These are phyloP conservation scores for Drosophila kohkoa DNA, from an alignment of 1,140 invertebrate genomes.

Conservation along the genomic window DNA sequence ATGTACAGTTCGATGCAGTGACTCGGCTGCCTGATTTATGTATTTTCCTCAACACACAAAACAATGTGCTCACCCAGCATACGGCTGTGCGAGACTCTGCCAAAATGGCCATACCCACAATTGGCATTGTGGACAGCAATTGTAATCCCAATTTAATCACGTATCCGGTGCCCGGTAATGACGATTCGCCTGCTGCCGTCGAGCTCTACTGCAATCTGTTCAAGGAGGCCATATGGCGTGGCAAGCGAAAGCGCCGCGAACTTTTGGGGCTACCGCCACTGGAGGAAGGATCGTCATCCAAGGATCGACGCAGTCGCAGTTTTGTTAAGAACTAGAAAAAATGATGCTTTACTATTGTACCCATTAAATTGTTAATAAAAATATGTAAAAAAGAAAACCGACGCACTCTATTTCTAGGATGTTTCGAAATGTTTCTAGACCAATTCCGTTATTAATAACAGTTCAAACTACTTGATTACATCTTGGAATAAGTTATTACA, in stretches of 20 bases:
- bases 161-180: conserved; percentile 99
- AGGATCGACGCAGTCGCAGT: conserved; percentile 32
- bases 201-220: conserved; percentile 96
- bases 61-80: conserved; percentile 90
- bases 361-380: no score
- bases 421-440: no score
- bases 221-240: conserved; percentile 94
- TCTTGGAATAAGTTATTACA: conserved; percentile 34
- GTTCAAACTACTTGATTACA: not conserved
- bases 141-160: conserved; percentile 96
- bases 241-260: conserved; percentile 91
- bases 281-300: conserved; percentile 56
- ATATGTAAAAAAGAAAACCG: not conserved
- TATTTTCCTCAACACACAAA: conserved; percentile 95
- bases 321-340: conserved; percentile 7
- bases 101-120: conserved; percentile 97
- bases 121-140: conserved; percentile 98
- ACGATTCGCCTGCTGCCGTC: conserved; percentile 93
- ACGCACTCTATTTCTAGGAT: no score
- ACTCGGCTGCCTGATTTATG: conserved; percentile 97
- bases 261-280: conserved; percentile 65
- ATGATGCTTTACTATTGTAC: not conserved
- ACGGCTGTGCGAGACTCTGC: conserved; percentile 92
- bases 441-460: no score
- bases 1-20: conserved; percentile 90